Conservation (phyloP, 2,888 invertebrate genomes). For the Harpalus rubripes region DNA sequence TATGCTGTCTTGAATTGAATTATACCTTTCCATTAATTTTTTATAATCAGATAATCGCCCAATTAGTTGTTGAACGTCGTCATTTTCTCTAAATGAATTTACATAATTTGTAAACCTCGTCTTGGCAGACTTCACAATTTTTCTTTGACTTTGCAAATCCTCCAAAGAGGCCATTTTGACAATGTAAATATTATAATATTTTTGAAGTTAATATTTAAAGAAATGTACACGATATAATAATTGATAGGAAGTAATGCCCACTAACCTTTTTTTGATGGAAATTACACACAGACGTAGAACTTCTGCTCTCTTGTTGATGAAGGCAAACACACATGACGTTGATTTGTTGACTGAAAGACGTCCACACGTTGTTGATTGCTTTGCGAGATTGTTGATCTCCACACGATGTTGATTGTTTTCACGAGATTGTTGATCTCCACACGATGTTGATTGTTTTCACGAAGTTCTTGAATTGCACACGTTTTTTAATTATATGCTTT, state of each 20-base stretch:
- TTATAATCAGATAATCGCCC: too few relatives aligned
- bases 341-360: not conserved
- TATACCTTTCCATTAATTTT: too few relatives aligned
- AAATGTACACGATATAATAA: not conserved
- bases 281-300: not conserved
- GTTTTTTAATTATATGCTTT: not conserved
- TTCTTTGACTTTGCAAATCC: conserved; percentile 14
- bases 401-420: too few relatives aligned
- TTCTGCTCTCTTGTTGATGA: not conserved
- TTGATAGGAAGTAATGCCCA: not conserved
- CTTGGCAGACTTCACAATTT: conserved; percentile 33
- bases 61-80: not conserved
- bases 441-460: too few relatives aligned
- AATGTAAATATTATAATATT: too few relatives aligned
- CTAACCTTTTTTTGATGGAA: not conserved
- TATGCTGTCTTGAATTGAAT: conserved; percentile 20
- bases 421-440: too few relatives aligned
- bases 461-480: not conserved
- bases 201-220: not conserved
- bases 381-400: too few relatives aligned
- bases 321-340: not conserved
- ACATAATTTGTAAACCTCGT: conserved; percentile 45
- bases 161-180: conserved; percentile 3
- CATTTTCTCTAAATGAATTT: not conserved
- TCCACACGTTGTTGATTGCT: too few relatives aligned